Evolutionary conservation across 2,888 invertebrate species (phyloP).

Genomic region (Pammene aurita): DNA sequence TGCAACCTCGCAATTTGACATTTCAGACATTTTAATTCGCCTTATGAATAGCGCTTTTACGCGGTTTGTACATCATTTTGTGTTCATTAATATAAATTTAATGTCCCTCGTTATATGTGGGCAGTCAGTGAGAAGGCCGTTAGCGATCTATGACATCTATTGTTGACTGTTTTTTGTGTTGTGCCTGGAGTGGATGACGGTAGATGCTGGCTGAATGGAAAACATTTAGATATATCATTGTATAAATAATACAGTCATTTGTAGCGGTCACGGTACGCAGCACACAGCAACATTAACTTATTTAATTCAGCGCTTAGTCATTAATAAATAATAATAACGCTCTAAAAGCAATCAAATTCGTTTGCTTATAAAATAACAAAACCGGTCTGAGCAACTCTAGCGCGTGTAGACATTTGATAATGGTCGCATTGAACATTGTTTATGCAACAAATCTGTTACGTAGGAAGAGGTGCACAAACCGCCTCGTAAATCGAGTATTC

Average conservation of each 20-base stretch:
- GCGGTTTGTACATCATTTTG: conserved; percentile 78
- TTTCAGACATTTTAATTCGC: conserved; percentile 79
- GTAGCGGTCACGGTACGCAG: conserved; percentile 17
- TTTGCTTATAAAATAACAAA: conserved; percentile 27
- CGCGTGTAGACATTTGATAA: conserved; percentile 37
- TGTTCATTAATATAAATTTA: conserved; percentile 78
- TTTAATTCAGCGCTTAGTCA: conserved; percentile 20
- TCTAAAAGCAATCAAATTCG: conserved; percentile 19
- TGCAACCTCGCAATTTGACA: conserved; percentile 77
- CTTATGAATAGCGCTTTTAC: conserved; percentile 79
- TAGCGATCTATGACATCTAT: conserved; percentile 52
- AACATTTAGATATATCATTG: conserved; percentile 22
- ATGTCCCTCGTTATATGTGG: conserved; percentile 69
- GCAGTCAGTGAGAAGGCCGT: conserved; percentile 64
- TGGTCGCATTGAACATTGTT: conserved; percentile 55
- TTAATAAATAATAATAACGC: neutral
- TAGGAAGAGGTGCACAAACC: conserved; percentile 50
- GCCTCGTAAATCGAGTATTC: conserved; percentile 69
- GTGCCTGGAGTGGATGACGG: conserved; percentile 28
- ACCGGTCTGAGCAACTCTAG: conserved; percentile 20
- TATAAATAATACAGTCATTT: conserved; percentile 27
- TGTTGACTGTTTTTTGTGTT: conserved; percentile 41
- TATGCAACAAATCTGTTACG: conserved; percentile 61
- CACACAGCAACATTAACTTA: conserved; percentile 16
- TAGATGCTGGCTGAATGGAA: conserved; percentile 13